Evolutionary conservation across 2,113 vertebrate genomes (phyloP), one percentile per base, ranked within the genome.

Genomic region (Hippolais icterina): DNA sequence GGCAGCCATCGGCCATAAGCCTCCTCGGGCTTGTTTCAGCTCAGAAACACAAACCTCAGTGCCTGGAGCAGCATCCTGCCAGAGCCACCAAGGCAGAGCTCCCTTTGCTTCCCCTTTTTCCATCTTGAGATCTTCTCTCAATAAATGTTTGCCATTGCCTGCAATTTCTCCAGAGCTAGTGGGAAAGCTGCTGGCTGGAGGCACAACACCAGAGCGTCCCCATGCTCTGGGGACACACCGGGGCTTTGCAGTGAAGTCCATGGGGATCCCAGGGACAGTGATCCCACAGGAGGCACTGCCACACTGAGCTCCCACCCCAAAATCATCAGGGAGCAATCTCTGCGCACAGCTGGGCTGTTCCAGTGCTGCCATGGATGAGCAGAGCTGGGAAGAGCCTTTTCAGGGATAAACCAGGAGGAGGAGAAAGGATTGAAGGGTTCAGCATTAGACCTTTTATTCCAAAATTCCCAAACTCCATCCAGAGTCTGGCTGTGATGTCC

Each of bases 161-260:
- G 29, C n/a, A 16, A 4, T 14, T 37, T 25, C 54, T 50, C 15
- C 1, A 0, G 65, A 42, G 82, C 71, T 56, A 44, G 57, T 33
- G 76, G 83, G 33, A 59, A 59, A 60, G 44, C 49, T 9, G 33
- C 63, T 21, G 63, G 41, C 63, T 39, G 56, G 37, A 70, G n/a
- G 42, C 39, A 35, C 29, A 3, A 12, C 10, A 21, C 17, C 2
- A 5, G 63, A 20, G 5, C 1, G 0, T 78, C 18, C 31, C 41
- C 1, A 0, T 0, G 1, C 29, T 16, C 29, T 24, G 13, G 42
- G 22, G 15, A 41, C 75, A 61, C 1, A 0, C 5, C 1, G 1
- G 49, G 15, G 35, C 28, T 66, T 11, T 27, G 50, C 12, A 17
- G 2, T 1, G 12, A 25, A 17, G 19, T 7, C 33, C 42, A 0